phyloP scores from a whole-genome alignment of 2,797 vertebrate species.

The Hydrolagus colliei region DNA sequence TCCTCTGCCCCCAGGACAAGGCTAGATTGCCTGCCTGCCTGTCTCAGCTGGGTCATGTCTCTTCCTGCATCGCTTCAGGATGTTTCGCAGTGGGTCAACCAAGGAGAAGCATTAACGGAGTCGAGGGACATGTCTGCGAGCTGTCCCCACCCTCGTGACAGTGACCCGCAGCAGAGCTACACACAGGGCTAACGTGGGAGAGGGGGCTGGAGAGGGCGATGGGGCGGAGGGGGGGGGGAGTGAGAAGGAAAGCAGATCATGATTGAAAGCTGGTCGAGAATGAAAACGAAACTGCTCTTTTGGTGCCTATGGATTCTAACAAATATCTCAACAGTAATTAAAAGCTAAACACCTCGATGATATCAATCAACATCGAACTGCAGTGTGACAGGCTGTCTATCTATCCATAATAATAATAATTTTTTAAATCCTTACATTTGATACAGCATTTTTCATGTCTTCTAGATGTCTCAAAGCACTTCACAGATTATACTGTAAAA shows the following conservation, averaged over 20 bases:
- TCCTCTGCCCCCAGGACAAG: not conserved
- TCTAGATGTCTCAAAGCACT: too few species aligned
- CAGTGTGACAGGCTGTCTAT: not conserved
- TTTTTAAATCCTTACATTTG: too few species aligned
- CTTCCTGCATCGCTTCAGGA: conserved; percentile 1
- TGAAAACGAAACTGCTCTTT: not conserved
- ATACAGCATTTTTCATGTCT: too few species aligned
- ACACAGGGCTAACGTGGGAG: not conserved
- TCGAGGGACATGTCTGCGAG: not conserved
- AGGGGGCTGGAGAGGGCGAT: too few species aligned
- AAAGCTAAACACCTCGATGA: not conserved
- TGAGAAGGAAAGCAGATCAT: too few species aligned
- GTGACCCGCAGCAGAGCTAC: too few species aligned
- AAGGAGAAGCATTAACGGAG: not conserved
- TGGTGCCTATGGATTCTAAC: not conserved
- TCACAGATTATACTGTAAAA: too few species aligned
- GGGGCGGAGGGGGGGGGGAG: too few species aligned
- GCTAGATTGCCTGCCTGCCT: not conserved
- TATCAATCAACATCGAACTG: not conserved
- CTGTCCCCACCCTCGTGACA: not conserved
- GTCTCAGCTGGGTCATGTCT: conserved; percentile 14
- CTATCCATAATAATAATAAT: too few species aligned
- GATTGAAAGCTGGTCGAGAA: too few species aligned
- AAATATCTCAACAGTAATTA: conserved; percentile 1
- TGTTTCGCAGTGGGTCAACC: not conserved